Evolutionary conservation across 2,888 invertebrate species (phyloP).

Genomic region (Caenorhabditis wallacei): DNA sequence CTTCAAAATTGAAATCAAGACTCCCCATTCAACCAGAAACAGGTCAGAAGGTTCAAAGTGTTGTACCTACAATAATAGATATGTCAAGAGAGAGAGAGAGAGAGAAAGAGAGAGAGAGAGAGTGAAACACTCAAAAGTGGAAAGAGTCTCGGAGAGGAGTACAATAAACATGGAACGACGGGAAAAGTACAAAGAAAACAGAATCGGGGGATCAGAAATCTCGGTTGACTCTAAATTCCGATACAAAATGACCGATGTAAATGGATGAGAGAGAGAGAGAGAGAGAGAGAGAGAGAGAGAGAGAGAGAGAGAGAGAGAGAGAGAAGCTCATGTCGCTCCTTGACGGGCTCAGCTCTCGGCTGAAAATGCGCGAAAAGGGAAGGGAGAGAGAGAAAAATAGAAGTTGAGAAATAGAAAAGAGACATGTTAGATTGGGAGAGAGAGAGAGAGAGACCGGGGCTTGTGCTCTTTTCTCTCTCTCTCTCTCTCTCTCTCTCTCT

Average conservation of each 20-base stretch:
- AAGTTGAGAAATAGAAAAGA: constrained; percentile 11
- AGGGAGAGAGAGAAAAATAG: constrained; percentile 9
- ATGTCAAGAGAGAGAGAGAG: constrained; percentile 1
- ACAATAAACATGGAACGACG: no score
- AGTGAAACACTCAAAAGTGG: not conserved
- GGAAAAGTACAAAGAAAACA: constrained; percentile 7
- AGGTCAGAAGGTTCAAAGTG: constrained; percentile 14
- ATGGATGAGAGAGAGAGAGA: constrained; percentile 19
- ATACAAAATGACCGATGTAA: constrained; percentile 18
- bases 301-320: not conserved
- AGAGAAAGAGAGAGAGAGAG: constrained; percentile 6
- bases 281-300: not conserved
- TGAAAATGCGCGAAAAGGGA: constrained; percentile 58
- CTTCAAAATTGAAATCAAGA: no score
- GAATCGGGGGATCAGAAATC: not conserved
- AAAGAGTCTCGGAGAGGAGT: not conserved
- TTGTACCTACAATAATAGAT: not conserved
- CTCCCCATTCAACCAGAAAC: no score
- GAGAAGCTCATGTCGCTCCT: constrained; percentile 16
- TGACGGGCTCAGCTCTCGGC: constrained; percentile 9
- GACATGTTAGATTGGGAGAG: constrained; percentile 37
- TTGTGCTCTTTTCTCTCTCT: no score
- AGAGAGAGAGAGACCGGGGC: not conserved
- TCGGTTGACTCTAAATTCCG: not conserved
- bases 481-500: not conserved